A percentile compares a stretch with the other conserved stretches of the same genome.
Conservation (phyloP, 2,113 vertebrate species). For the Chloebia gouldiae region DNA sequence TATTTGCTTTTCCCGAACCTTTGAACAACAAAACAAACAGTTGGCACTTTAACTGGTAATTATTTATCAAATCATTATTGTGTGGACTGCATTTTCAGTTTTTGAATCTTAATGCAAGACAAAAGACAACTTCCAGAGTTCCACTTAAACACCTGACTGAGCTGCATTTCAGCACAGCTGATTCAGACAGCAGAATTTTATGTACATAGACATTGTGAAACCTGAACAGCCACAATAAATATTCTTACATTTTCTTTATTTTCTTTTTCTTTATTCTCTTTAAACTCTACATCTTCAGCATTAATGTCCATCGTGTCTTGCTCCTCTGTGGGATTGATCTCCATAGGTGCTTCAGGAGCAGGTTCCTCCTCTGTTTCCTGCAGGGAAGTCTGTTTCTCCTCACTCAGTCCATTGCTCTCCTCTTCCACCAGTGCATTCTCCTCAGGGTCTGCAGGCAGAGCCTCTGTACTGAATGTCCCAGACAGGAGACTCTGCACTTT, state of each 20-base stretch:
- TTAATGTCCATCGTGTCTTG: conserved; percentile 55
- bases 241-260: conserved; percentile 75
- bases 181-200: neutral
- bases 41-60: neutral
- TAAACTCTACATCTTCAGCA: conserved; percentile 42
- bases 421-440: conserved; percentile 36
- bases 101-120: neutral
- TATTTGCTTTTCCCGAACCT: conserved; percentile 86
- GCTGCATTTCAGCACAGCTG: neutral
- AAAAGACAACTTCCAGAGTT: neutral
- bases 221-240: neutral
- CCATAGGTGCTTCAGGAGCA: conserved; percentile 17
- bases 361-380: conserved; percentile 59
- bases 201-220: rapidly evolving
- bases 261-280: conserved; percentile 71
- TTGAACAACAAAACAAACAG: conserved; percentile 24
- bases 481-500: conserved; percentile 87
- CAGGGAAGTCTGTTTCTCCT: conserved; percentile 47
- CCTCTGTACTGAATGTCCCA: conserved; percentile 77
- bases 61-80: neutral
- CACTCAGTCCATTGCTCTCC: conserved; percentile 51
- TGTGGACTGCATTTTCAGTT: neutral
- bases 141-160: neutral
- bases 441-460: conserved; percentile 72
- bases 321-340: conserved; percentile 49